Conservation (phyloP, 2,888 invertebrate genomes). For the Drosophila yooni region DNA sequence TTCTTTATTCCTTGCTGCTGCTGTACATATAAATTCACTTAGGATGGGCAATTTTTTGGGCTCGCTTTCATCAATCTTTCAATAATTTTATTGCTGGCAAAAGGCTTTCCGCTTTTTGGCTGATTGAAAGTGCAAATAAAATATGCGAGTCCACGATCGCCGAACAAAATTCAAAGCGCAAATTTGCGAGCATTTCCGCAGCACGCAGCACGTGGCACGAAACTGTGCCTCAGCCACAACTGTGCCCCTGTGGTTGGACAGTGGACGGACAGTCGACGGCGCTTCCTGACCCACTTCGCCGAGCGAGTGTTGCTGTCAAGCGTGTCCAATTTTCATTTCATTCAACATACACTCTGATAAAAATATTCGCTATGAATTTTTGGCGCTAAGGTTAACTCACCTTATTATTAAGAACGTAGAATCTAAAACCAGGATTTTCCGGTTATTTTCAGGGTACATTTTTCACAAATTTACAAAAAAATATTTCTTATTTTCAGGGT, state of each 20-base stretch:
- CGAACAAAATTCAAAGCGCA: conserved; percentile 65
- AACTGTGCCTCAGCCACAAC: neutral
- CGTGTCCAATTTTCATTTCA: conserved; percentile 65
- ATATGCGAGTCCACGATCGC: conserved; percentile 75
- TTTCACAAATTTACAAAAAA: neutral
- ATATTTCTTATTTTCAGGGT: neutral
- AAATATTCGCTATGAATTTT: neutral
- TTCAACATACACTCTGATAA: conserved; percentile 18
- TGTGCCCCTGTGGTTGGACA: neutral
- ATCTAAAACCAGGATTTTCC: neutral
- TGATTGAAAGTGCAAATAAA: conserved; percentile 76
- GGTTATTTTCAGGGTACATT: neutral
- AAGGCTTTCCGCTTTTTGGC: conserved; percentile 59
- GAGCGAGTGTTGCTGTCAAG: conserved; percentile 45
- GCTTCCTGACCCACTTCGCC: conserved; percentile 18
- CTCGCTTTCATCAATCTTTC: conserved; percentile 62
- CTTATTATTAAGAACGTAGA: neutral
- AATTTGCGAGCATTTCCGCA: conserved; percentile 72
- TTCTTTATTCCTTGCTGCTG: neutral
- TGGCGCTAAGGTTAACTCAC: neutral
- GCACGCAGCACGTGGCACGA: conserved; percentile 62
- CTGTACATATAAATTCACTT: conserved; percentile 44
- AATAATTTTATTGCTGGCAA: conserved; percentile 65
- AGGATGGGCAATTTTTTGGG: conserved; percentile 38
- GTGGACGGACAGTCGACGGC: neutral